Evolutionary conservation across 2,113 vertebrate genomes (phyloP), one percentile per base, ranked within the genome.

Genomic region (Podarcis raffonei): DNA sequence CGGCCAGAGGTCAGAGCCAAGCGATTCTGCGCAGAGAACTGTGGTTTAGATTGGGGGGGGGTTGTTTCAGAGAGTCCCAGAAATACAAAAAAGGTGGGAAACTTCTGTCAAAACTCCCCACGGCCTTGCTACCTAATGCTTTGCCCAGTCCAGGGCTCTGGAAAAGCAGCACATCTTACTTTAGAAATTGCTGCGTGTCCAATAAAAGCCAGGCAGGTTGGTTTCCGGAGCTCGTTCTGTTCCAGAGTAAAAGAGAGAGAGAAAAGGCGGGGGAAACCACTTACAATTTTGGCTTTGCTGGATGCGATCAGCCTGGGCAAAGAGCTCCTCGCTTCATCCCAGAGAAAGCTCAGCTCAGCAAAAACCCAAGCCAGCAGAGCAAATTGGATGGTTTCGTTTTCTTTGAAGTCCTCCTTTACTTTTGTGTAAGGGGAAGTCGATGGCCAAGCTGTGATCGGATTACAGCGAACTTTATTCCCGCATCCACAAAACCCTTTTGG

Each of bases 1-100:
- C 89, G 94, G 93, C 90, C 85, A 95, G 93, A 91, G 88, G 91
- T 94, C 93, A 93, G 90, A 93, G 90, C 87, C 88, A 27, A 96
- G 92, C 62, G 18, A 92, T 90, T 89, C 92, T 89, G 86, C 87
- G 88, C 94, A 92, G 91, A 90, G 92, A 94, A 91, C 91, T 87
- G 93, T 0, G 88, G 91, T 93, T 94, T 57, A 89, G 74, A 89
- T 78, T 37, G 71, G 15, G 76, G 6, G 20, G 79, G 85, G 13
- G 59, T 6, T 4, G 89, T 92, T 92, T 90, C 18, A 0, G 72
- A 85, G 89, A 93, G 91, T 87, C 86, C 92, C 88, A 87, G 69
- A 94, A 84, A 93, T 62, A 62, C 13, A 80, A 4, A 57, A 72
- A 90, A 90, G 92, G 92, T 89, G 93, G 92, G 95, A 94, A 95